Evolutionary conservation across 2,888 invertebrate species (phyloP), one percentile per base, ranked within the genome.

Genomic region (Tenthredo scrophulariae): DNA sequence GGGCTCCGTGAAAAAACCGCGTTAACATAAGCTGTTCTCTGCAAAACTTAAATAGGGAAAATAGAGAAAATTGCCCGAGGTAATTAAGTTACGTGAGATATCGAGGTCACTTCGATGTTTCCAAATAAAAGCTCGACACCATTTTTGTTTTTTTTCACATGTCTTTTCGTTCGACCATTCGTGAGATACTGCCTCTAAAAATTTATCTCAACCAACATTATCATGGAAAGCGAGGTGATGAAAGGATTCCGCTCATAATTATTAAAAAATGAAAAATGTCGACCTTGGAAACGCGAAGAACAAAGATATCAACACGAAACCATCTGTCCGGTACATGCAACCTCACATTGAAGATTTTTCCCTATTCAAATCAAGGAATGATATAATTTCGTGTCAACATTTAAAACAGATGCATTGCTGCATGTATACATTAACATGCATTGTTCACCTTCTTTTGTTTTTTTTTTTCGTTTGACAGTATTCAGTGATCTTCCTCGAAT

Each of bases 31-130:
- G 72, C 72, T 74, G 43, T 40, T 43, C n/a, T 74, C 43, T 43
- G 29, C 43, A n/a, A 74, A 40, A 74, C 43, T 26, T 43, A 22
- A 40, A 40, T 62, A 62, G 26, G 22, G 26, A 62, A 13, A 22
- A 13, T 26, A 62, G 62, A 62, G 26, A 22, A 18, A 74, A 74
- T 43, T 74, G n/a, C 43, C 22, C 6, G 26, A 43, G 26, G 9
- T 74, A 70, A 62, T 62, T 15, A 40, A 74, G n/a, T 74, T 18
- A 74, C 72, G 13, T 43, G 43, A 29, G 72, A 70, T 18, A 37
- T n/a, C 37, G n/a, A 37, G 37, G n/a, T 70, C 37, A 70, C n/a
- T 70, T 70, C 15, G 15, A 6, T n/a, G 18, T 70, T 37, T 54
- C 54, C 54, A n/a, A 54, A 54, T 54, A n/a, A 54, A 54, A 54